A percentile compares a stretch with the other conserved stretches of the same genome.
Conservation (phyloP, 2,113 vertebrate species). For the Lagenorhynchus albirostris region DNA sequence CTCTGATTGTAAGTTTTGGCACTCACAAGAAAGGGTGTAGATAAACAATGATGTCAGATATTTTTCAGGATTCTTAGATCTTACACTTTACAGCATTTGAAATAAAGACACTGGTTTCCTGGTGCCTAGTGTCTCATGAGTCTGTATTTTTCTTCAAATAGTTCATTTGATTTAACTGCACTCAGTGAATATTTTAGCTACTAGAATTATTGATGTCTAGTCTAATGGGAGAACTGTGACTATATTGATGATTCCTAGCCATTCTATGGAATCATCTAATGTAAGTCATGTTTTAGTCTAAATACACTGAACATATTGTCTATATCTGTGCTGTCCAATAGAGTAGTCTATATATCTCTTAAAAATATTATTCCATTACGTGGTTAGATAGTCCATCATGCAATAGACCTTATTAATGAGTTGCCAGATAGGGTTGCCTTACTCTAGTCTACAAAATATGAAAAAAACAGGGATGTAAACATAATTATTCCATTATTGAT, state of each 20-base stretch:
- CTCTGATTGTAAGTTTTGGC: neutral
- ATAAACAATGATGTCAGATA: slow-evolving; percentile 28
- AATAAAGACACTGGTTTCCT: neutral
- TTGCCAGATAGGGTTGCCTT: neutral
- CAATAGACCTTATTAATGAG: neutral
- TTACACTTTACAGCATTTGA: neutral
- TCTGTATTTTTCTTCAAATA: neutral
- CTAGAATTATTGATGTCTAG: neutral
- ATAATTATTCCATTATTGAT: neutral
- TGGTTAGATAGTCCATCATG: neutral
- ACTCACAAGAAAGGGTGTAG: neutral
- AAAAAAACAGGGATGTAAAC: neutral
- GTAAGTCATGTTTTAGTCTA: neutral
- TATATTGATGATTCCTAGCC: neutral
- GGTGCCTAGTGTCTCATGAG: neutral
- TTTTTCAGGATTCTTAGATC: neutral
- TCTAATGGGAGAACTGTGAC: neutral
- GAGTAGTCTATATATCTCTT: neutral
- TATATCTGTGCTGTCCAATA: neutral
- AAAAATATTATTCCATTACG: neutral
- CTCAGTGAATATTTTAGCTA: neutral
- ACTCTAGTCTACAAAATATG: neutral
- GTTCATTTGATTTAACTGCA: neutral
- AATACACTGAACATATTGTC: neutral
- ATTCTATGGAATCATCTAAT: too few species aligned